phyloP scores from a whole-genome alignment of 2,797 vertebrate species.

The Columba guinea region DNA sequence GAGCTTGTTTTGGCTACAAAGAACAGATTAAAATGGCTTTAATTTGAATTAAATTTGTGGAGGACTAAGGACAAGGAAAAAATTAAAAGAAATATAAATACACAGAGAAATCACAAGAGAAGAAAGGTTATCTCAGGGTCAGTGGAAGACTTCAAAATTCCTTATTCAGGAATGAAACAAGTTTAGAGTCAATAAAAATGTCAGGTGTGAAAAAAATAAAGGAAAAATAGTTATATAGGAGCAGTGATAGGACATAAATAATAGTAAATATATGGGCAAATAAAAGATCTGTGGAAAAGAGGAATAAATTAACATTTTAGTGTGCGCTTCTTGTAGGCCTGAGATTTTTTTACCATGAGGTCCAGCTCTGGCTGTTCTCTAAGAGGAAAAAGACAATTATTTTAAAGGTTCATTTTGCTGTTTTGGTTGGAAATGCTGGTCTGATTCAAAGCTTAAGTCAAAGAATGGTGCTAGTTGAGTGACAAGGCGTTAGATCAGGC shows the following conservation, averaged over 20 bases:
- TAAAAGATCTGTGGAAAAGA: neutral
- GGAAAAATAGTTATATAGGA: neutral
- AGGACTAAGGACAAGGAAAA: neutral
- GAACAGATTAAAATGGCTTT: conserved; percentile 1
- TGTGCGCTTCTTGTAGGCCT: neutral
- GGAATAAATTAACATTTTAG: neutral
- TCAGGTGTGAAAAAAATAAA: neutral
- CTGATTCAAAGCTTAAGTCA: neutral
- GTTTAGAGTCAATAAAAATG: neutral
- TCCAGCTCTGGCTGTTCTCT: neutral
- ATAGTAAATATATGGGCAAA: neutral
- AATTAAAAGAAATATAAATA: neutral
- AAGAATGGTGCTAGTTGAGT: neutral
- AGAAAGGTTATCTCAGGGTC: neutral
- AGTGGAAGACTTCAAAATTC: neutral
- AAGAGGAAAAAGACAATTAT: neutral
- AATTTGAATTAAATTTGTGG: conserved; percentile 13
- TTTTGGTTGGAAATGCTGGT: neutral
- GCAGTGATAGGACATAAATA: neutral
- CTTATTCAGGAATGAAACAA: neutral
- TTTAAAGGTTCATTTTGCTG: neutral
- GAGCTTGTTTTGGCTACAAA: neutral
- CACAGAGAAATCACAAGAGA: neutral
- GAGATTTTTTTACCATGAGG: neutral
- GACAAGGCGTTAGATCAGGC: neutral